A percentile compares a stretch with the other conserved stretches of the same genome.
Conservation (phyloP, 2,797 vertebrate species). For the Mus caroli region DNA sequence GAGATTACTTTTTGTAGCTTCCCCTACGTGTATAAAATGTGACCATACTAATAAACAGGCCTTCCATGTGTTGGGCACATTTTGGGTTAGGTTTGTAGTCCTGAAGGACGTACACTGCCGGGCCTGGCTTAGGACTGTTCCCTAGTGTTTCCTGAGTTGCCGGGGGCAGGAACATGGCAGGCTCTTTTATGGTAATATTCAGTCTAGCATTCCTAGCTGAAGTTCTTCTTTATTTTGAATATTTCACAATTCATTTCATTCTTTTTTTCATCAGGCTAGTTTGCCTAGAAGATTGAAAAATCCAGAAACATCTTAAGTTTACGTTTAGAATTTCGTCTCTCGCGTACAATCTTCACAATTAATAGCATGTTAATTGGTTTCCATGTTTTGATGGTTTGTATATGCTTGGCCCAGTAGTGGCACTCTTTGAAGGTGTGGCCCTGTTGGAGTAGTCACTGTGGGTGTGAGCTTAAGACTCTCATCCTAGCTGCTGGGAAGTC, state of each 20-base stretch:
- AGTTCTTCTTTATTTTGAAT: neutral
- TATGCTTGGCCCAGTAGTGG: neutral
- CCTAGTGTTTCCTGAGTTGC: neutral
- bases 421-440: neutral
- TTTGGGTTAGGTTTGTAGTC: slow-evolving; percentile 11
- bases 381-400: neutral
- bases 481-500: neutral
- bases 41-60: neutral
- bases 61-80: neutral
- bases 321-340: neutral
- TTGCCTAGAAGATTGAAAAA: neutral
- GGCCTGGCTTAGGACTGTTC: neutral
- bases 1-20: slow-evolving; percentile 22
- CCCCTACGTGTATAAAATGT: slow-evolving; percentile 23
- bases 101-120: neutral
- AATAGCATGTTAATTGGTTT: neutral
- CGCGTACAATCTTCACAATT: too few species aligned
- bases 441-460: neutral
- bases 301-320: neutral
- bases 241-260: neutral
- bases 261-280: neutral
- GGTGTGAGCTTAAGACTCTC: neutral
- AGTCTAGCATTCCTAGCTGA: neutral
- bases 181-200: neutral
- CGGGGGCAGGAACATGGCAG: neutral